Base-by-base conservation (phyloP, 1,140 invertebrate species). In the Drosophila suzukii region DNA sequence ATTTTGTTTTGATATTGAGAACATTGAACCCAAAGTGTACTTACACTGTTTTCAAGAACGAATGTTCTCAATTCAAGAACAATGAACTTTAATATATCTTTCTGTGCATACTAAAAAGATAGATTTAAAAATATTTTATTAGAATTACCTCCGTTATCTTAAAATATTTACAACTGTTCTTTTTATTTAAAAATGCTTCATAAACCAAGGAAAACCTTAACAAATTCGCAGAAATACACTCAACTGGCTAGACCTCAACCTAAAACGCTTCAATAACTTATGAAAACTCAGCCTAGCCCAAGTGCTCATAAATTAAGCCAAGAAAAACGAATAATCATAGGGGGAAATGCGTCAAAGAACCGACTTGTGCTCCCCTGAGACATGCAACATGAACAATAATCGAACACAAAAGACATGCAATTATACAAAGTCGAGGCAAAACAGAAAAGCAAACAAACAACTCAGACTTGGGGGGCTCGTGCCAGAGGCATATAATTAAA, bases 401-500 rank as follows among this genome's bases (percentile, higher is more conserved):
- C 30, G 32, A 55, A 46, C 17, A 63, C 12, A 34, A 50, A 58
- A 71, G 66, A 72, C 68, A 58, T 72, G 68, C 66, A 72, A 72
- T 72, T 72, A 72, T 36, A 72, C 43, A 67, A 46, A 24, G 17
- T 11, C 12, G 38, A 46, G 17, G 47, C 39, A 39, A 44, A 17
- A 53, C 46, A 38, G 17, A 50, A 39, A 54, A 13, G 20, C 39
- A 39, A 56, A 49, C 30, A 56, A 39, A 49, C 30, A 56, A 39
- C 44, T 56, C 39, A 34, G 43, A 67, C 56, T 63, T 56, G 57
- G 72, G 70, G 58, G 70, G 72, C 70, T 63, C 72, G 72, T 63
- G 70, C 72, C 57, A 46, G 30, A 46, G 70, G 61, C 72, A 47
- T 75, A 63, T 75, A 75, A 75, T 75, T 75, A 75, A 54, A 54